Evolutionary conservation across 2,888 invertebrate genomes (phyloP).

Genomic region (Anorthoa munda): DNA sequence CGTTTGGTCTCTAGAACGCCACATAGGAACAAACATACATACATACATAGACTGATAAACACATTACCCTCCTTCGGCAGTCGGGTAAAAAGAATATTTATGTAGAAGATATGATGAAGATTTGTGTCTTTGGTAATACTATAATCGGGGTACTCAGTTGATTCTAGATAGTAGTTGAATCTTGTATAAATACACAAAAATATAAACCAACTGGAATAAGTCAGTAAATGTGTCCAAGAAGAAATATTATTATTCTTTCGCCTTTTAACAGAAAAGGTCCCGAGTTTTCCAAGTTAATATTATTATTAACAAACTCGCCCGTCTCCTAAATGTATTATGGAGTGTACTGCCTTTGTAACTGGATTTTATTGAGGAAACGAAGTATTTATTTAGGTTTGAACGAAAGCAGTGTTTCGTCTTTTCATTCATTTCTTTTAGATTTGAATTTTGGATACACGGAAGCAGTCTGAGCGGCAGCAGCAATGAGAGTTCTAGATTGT

Average conservation of each 20-base stretch:
- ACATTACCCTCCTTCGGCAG: too few species aligned
- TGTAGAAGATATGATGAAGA: too few species aligned
- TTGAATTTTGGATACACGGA: neutral
- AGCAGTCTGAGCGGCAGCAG: neutral
- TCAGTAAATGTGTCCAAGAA: neutral
- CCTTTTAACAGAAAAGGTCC: neutral
- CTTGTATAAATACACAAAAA: neutral
- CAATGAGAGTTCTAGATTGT: neutral
- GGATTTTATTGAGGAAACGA: constrained; percentile 40
- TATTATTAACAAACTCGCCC: constrained; percentile 24
- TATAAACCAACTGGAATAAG: neutral
- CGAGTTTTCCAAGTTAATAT: constrained; percentile 20
- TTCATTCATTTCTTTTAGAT: constrained; percentile 6
- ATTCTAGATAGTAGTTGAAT: too few species aligned
- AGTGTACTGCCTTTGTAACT: constrained; percentile 4
- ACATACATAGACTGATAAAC: too few species aligned
- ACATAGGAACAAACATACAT: too few species aligned
- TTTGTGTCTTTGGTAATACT: too few species aligned
- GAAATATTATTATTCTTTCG: neutral
- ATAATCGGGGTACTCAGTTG: too few species aligned
- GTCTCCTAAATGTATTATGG: constrained; percentile 30
- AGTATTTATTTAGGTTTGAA: constrained; percentile 1
- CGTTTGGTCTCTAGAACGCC: too few species aligned
- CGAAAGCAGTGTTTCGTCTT: neutral
- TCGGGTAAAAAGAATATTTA: too few species aligned